Evolutionary conservation across 2,113 vertebrate genomes (phyloP), one percentile per base, ranked within the genome.

Genomic region (Hirundichthys speculiger): DNA sequence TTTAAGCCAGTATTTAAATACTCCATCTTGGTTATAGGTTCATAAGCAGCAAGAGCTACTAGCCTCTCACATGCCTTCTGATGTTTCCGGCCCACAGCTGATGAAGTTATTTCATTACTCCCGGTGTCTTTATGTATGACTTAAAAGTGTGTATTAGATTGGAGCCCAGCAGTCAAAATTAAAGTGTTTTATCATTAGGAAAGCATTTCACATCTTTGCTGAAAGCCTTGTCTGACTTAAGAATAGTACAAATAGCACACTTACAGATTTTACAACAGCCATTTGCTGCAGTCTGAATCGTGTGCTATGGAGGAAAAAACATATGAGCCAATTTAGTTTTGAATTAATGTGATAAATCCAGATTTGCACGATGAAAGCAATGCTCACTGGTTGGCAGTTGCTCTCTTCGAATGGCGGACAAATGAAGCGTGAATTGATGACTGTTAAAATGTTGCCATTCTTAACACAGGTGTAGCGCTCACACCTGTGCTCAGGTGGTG

Each of bases 251-350:
- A 16, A 55, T 22, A 13, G 42, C 38, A 77, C 87, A 96, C 96
- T 99, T 87, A 99, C 96, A 98, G n/a, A 83, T 92, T 85, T 54
- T 91, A 90, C 96, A 98, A 80, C 96, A 99, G 22, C 95, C 94
- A 0, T 96, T 91, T 48, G 94, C 89, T 69, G 93, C 83, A 47
- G 90, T 71, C 1, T 92, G 65, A 84, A 96, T 61, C 18, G 95
- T 95, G 34, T 85, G 94, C 96, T 98, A 60, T 52, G 43, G 56
- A 86, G 5, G 5, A 43, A 20, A 42, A 4, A 24, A 24, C 13
- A 43, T 15, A 52, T 18, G 1, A 67, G 20, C 12, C 73, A 9
- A 7, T 2, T 22, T 21, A 20, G 1, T 40, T 55, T 13, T 3
- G 39, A 25, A 13, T 9, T 40, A 11, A 49, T 1, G 7, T 25